Conservation (phyloP, 2,888 invertebrate species). For the Iselma pallidipennis region DNA sequence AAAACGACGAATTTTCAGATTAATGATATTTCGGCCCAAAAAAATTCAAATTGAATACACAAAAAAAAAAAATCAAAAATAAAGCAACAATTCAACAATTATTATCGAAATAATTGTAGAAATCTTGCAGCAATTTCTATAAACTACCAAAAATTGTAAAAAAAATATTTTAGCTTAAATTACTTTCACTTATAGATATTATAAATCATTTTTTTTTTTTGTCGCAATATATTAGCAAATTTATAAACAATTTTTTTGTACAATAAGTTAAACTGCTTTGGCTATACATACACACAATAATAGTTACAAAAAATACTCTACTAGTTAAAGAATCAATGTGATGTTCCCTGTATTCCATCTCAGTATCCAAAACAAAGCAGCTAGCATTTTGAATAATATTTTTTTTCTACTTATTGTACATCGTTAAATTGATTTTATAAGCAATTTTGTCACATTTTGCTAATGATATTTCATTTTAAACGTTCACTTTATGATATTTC, state of each 20-base stretch:
- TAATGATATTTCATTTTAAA: conserved; percentile 2
- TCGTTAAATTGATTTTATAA: conserved; percentile 6
- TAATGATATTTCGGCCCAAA: conserved; percentile 19
- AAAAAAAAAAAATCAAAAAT: conserved; percentile 10
- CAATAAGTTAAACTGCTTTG: conserved; percentile 1
- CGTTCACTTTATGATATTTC: conserved; percentile 20
- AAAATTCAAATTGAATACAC: conserved; percentile 16
- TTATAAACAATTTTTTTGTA: conserved; percentile 8
- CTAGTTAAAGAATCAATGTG: conserved; percentile 1
- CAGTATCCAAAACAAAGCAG: background rate
- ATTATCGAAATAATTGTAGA: conserved; percentile 11
- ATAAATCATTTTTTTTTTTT: background rate
- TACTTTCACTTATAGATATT: conserved; percentile 17
- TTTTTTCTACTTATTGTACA: conserved; percentile 14
- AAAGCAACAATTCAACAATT: conserved; percentile 22
- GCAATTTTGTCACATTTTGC: conserved; percentile 8
- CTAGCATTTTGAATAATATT: background rate
- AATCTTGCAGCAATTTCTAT: conserved; percentile 20
- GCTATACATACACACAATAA: too few relatives aligned
- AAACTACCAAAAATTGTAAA: conserved; percentile 28
- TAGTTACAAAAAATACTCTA: conserved; percentile 7
- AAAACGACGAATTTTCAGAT: background rate
- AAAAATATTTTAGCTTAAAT: conserved; percentile 28
- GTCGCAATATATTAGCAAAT: background rate
- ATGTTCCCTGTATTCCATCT: conserved; percentile 2